Evolutionary conservation across 2,888 invertebrate species (phyloP), one percentile per base, ranked within the genome.

Genomic region (Eupithecia subfuscata): DNA sequence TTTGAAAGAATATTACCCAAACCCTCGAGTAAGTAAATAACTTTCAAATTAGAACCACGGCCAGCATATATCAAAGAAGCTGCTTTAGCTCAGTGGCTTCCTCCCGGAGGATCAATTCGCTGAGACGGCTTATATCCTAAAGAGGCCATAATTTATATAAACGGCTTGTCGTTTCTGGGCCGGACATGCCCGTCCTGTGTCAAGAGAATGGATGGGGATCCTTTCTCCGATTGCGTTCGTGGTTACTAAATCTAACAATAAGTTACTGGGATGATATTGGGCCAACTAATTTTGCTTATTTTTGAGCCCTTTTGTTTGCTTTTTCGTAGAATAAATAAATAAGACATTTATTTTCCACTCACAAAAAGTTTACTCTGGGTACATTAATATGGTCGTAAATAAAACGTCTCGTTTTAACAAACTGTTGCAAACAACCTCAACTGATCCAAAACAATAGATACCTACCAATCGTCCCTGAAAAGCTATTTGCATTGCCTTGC

Each of bases 81-180:
- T 45, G 73, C 65, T 63, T 76, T 18, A 64, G 34, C 22, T 67
- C n/a, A 43, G 22, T 43, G 43, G 68, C 43, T 68, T 60, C 40
- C 70, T 76, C 81, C 78, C 81, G 48, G 56, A 78, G 79, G 82
- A 80, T 78, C 81, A 77, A 78, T 82, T 79, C 78, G 82, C 82
- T 83, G 82, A 81, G 78, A 79, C 69, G 75, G 79, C 78, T 81
- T 81, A 82, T 82, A 81, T 82, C 76, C 80, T 78, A 79, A 82
- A 80, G 81, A 82, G 82, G 75, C 79, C 37, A 83, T 83, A 83
- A 82, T 81, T 82, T 80, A 80, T 78, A 76, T 76, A 77, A 82
- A 83, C 78, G 78, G 82, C 81, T 72, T 80, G 79, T 79, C 79
- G 77, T 76, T 73, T 69, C 73, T 69, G 48, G 70, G 68, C 73